phyloP scores from a whole-genome alignment of 2,888 invertebrate genomes.

The Acholoe squamosa region DNA sequence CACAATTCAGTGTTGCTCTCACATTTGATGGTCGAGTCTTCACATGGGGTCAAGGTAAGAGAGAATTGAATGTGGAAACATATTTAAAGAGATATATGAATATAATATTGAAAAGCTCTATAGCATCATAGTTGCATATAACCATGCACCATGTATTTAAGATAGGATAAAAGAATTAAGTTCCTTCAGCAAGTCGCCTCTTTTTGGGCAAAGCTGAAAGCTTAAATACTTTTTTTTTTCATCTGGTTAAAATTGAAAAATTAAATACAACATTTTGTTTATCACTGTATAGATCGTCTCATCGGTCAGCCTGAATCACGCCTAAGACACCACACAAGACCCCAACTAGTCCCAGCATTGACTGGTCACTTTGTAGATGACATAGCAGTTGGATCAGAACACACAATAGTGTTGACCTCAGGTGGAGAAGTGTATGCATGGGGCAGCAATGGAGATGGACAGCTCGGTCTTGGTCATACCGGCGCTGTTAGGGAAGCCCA shows the following conservation, averaged over 20 bases:
- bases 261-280: too few species aligned
- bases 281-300: slow-evolving; percentile 84
- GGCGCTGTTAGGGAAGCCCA: slow-evolving; percentile 86
- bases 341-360: slow-evolving; percentile 85
- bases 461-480: slow-evolving; percentile 86
- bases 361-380: slow-evolving; percentile 85
- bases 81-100: too few species aligned
- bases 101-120: too few species aligned
- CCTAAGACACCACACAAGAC: slow-evolving; percentile 84
- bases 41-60: slow-evolving; percentile 85
- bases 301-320: slow-evolving; percentile 86
- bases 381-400: slow-evolving; percentile 87
- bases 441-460: slow-evolving; percentile 88
- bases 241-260: too few species aligned
- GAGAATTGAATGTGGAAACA: too few species aligned
- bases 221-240: too few species aligned
- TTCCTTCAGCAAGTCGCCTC: too few species aligned
- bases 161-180: too few species aligned
- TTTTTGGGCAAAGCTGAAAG: too few species aligned
- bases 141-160: too few species aligned
- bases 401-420: slow-evolving; percentile 86
- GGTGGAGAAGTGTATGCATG: slow-evolving; percentile 86
- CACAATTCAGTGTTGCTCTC: slow-evolving; percentile 87
- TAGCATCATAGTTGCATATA: too few species aligned
- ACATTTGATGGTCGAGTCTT: slow-evolving; percentile 86